Conservation (phyloP, 92 coral and sea anemone genomes). For the Parazoanthus swiftii region DNA sequence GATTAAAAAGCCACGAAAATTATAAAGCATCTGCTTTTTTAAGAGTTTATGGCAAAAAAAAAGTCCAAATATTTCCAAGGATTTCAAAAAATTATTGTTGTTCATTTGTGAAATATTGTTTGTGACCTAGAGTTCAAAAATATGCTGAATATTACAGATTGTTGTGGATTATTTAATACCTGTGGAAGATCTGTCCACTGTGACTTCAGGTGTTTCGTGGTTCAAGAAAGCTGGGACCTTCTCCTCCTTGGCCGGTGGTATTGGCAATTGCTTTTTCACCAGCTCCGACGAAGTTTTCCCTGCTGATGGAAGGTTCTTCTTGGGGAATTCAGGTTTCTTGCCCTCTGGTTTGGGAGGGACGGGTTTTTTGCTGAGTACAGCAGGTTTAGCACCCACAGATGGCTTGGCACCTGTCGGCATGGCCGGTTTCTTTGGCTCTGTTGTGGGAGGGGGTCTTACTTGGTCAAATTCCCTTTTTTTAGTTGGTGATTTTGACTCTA, state of each 20-base stretch:
- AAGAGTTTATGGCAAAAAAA: too few species aligned
- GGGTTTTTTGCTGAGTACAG: conserved; percentile 55
- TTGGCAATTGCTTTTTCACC: conserved; percentile 20
- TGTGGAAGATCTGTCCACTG: background rate
- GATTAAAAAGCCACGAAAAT: too few species aligned
- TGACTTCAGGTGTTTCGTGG: background rate
- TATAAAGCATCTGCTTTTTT: too few species aligned
- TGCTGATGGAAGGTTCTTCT: background rate
- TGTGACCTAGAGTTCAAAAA: background rate
- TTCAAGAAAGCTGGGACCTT: background rate
- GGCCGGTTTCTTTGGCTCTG: conserved; percentile 64
- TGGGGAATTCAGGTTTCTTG: conserved; percentile 51
- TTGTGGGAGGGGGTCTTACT: conserved; percentile 35
- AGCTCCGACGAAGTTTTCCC: background rate
- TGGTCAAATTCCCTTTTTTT: conserved; percentile 28
- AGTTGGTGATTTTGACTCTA: conserved; percentile 28
- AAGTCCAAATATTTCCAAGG: too few species aligned
- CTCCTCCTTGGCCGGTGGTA: conserved; percentile 35
- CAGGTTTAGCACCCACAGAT: conserved; percentile 52
- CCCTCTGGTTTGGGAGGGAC: conserved; percentile 47
- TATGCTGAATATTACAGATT: background rate
- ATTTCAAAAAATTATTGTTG: too few species aligned
- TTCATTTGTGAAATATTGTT: background rate
- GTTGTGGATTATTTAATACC: background rate
- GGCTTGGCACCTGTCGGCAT: conserved; percentile 50